A percentile compares a stretch with the other conserved stretches of the same genome.
These are phyloP conservation scores for Dendrolimus pini DNA, from an alignment of 2,888 invertebrate species.

Conservation along the genomic window DNA sequence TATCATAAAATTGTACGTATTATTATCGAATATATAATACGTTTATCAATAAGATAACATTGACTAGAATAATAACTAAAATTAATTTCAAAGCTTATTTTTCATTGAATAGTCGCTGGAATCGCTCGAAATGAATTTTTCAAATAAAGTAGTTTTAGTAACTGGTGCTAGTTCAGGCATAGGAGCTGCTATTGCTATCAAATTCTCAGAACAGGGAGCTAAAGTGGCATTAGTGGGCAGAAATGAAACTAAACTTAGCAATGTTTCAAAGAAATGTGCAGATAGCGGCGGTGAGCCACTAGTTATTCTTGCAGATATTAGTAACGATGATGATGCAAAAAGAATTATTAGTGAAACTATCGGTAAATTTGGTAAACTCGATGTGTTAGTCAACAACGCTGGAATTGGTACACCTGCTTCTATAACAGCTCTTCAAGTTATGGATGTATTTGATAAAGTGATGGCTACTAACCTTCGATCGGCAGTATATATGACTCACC, in stretches of 20 bases:
- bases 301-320: constrained; percentile 24
- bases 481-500: constrained; percentile 23
- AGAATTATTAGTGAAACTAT: constrained; percentile 21
- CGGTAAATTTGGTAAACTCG: constrained; percentile 24
- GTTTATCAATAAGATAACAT: too few species aligned
- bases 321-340: constrained; percentile 19
- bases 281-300: constrained; percentile 19
- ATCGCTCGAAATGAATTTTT: constrained; percentile 18
- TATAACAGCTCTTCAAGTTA: constrained; percentile 21
- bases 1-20: too few species aligned
- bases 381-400: constrained; percentile 34
- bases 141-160: constrained; percentile 24
- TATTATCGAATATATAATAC: too few species aligned
- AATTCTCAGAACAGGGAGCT: constrained; percentile 18
- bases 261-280: constrained; percentile 18
- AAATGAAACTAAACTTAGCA: constrained; percentile 22
- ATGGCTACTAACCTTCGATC: constrained; percentile 29
- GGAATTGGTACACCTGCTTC: constrained; percentile 16
- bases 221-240: constrained; percentile 24
- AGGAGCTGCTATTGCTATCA: constrained; percentile 21
- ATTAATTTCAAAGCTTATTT: too few species aligned
- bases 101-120: too few species aligned
- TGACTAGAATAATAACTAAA: too few species aligned
- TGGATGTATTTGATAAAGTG: constrained; percentile 25
- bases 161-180: constrained; percentile 29